These are phyloP conservation scores for Proteles cristata DNA, from an alignment of 2,113 vertebrate species.

Conservation along the genomic window DNA sequence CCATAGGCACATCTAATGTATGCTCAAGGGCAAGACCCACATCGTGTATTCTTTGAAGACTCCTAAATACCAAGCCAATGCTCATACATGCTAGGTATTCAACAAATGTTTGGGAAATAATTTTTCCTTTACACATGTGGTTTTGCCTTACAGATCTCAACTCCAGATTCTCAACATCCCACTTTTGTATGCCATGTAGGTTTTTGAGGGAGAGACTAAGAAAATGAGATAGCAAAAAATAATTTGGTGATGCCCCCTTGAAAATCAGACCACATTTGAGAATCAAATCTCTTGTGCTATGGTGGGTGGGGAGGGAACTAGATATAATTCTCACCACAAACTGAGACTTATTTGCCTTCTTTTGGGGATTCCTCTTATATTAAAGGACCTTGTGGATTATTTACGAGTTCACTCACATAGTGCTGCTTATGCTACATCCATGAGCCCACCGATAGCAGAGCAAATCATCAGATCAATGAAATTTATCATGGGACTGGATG, in stretches of 20 bases:
- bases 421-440: slow-evolving; percentile 90
- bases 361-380: slow-evolving; percentile 70
- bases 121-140: neutral
- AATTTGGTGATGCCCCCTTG: neutral
- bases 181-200: neutral
- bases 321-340: neutral
- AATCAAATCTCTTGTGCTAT: slow-evolving; percentile 1
- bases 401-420: slow-evolving; percentile 93
- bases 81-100: neutral
- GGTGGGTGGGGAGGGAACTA: neutral
- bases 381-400: slow-evolving; percentile 93
- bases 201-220: neutral
- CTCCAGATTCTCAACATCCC: neutral
- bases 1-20: neutral
- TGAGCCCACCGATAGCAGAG: slow-evolving; percentile 91
- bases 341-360: slow-evolving; percentile 75
- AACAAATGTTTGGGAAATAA: neutral
- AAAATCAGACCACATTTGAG: neutral
- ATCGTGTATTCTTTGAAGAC: neutral
- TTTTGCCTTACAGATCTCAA: neutral
- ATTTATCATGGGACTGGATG: slow-evolving; percentile 92
- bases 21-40: neutral
- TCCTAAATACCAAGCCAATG: neutral
- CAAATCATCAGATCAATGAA: slow-evolving; percentile 93
- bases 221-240: neutral